phyloP scores from a whole-genome alignment of 1,140 invertebrate species.

The Drosophila seguyi region DNA sequence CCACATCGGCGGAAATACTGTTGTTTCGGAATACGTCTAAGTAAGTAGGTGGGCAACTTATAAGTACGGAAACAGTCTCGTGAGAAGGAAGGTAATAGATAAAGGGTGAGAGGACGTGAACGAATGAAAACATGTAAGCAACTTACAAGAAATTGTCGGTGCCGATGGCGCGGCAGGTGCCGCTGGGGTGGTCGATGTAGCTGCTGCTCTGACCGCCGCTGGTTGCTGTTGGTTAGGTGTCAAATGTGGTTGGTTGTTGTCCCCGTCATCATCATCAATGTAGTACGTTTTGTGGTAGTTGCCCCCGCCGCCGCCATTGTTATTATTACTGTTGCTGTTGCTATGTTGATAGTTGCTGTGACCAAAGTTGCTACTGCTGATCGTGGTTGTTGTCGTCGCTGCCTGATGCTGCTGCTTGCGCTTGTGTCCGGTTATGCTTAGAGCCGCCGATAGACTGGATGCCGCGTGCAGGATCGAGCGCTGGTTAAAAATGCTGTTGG shows the following conservation, averaged over 20 bases:
- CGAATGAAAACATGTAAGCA: constrained; percentile 55
- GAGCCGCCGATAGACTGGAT: constrained; percentile 71
- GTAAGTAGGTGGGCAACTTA: constrained; percentile 41
- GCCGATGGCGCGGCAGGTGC: constrained; percentile 51
- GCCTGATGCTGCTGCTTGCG: constrained; percentile 54
- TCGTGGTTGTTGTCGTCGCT: constrained; percentile 42
- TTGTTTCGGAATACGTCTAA: constrained; percentile 26
- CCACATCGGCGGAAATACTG: constrained; percentile 33
- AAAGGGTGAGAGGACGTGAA: constrained; percentile 17
- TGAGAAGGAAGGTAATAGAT: constrained; percentile 43
- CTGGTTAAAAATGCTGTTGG: constrained; percentile 84
- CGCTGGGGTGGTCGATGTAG: constrained; percentile 47
- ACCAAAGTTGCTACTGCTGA: constrained; percentile 35
- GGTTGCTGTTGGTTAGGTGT: constrained; percentile 42
- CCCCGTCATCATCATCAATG: constrained; percentile 60
- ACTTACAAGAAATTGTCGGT: constrained; percentile 85
- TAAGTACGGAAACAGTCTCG: constrained; percentile 43
- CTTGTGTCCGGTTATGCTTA: constrained; percentile 76
- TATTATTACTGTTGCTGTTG: constrained; percentile 18
- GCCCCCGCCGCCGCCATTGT: constrained; percentile 25
- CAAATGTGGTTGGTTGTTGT: constrained; percentile 58
- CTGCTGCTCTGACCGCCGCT: constrained; percentile 33
- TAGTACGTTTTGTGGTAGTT: constrained; percentile 56
- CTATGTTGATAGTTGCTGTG: constrained; percentile 32
- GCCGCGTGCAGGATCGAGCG: constrained; percentile 71